Evolutionary conservation across 2,888 invertebrate species (phyloP).

Genomic region (Macaria notata): DNA sequence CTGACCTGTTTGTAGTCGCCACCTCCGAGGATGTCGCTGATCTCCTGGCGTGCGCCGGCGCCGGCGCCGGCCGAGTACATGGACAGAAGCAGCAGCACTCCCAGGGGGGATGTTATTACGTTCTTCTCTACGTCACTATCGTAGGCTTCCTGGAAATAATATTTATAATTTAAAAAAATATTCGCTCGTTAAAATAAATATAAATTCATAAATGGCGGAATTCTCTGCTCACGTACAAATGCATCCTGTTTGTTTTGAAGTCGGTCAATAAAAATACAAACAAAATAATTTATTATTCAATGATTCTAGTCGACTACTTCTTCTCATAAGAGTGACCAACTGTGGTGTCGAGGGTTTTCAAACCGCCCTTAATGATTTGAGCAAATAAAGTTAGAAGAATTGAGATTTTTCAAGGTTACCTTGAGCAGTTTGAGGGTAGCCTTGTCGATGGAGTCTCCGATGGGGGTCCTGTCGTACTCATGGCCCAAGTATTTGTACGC

Average conservation of each 20-base stretch:
- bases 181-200: no score
- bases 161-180: not conserved
- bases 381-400: no score
- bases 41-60: conserved; percentile 34
- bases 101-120: conserved; percentile 52
- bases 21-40: conserved; percentile 41
- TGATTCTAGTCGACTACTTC: no score
- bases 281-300: no score
- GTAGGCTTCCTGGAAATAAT: conserved; percentile 43
- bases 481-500: conserved; percentile 26
- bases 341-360: no score
- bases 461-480: conserved; percentile 41
- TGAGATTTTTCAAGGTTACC: conserved; percentile 36
- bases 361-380: no score
- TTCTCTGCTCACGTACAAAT: no score
- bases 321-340: no score
- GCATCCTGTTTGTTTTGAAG: no score
- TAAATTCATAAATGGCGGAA: no score
- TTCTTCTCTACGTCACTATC: conserved; percentile 43
- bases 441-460: conserved; percentile 52
- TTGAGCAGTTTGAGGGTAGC: conserved; percentile 55
- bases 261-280: no score
- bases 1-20: conserved; percentile 41
- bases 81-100: conserved; percentile 46
- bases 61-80: conserved; percentile 46